Evolutionary conservation across 2,113 vertebrate species (phyloP), one percentile per base, ranked within the genome.

Genomic region (Dendropsophus ebraccatus): DNA sequence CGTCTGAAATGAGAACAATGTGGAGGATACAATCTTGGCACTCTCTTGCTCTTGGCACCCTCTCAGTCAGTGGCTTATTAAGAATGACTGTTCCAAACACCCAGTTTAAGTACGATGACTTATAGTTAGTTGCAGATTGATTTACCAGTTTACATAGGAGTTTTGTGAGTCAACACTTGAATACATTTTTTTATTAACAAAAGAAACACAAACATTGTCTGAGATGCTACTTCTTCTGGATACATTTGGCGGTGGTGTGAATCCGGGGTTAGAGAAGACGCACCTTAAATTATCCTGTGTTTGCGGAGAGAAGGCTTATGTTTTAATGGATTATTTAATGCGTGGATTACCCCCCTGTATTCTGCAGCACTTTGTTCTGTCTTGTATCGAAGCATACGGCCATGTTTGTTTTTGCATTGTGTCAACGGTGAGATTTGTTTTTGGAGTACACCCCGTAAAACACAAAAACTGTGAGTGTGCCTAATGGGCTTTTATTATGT

Each of bases 231-330:
- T 73, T 54, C 65, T 8, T 82, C 65, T 76, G 19, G 52, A 52
- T 30, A 45, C 54, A 60, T 41, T 73, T 72, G 81, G 65, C 82
- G 75, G 19, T 25, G 4, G 32, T 52, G 41, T 35, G 58, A 67
- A 67, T 70, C 58, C 28, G 52, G 41, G 83, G 73, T n/a, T 62
- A 28, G 30, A 17, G 28, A 62, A 77, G 73, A 47, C 83, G 49
- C 83, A 77, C 83, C 83, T 84, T 16, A 77, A 77, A 77, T 77
- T 70, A 45, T 77, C 28, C 65, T 13, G 6, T 75, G 72, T 84
- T 77, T 77, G 73, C 28, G 28, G 25, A 84, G 73, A 50, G 41
- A 74, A 50, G 78, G 14, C n/a, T 81, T 62, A 37, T 6, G 14
- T 45, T 47, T 65, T 62, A 80, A 62, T 80, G 58, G 78, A 41